These are phyloP conservation scores for Philaethria dido DNA, from an alignment of 2,888 invertebrate genomes.

Conservation along the genomic window DNA sequence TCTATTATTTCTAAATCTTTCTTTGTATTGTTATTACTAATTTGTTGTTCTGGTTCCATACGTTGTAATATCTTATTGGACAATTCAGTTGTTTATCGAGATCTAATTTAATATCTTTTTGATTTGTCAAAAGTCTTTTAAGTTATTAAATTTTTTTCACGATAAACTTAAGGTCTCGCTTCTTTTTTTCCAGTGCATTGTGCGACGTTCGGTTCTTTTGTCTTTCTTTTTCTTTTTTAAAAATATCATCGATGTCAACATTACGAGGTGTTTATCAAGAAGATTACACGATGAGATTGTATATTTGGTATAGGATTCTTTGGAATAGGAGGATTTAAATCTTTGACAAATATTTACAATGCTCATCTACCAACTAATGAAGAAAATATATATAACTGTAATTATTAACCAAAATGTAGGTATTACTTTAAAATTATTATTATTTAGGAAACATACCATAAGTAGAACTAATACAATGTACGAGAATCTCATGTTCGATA, in stretches of 20 bases:
- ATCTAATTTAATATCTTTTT: slow-evolving; percentile 54
- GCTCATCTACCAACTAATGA: slow-evolving; percentile 82
- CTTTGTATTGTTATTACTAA: slow-evolving; percentile 13
- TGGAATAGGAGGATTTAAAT: slow-evolving; percentile 49
- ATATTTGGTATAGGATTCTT: not conserved
- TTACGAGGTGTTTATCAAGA: not conserved
- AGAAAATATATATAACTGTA: slow-evolving; percentile 28
- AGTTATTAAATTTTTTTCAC: slow-evolving; percentile 59
- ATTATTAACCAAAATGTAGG: no score
- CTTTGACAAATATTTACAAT: slow-evolving; percentile 63
- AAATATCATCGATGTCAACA: not conserved
- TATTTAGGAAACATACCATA: slow-evolving; percentile 71
- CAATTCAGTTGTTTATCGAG: slow-evolving; percentile 47
- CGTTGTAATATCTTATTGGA: slow-evolving; percentile 50
- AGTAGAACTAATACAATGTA: slow-evolving; percentile 83
- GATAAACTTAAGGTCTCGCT: slow-evolving; percentile 60
- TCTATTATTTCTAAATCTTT: slow-evolving; percentile 11
- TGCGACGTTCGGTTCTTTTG: slow-evolving; percentile 48
- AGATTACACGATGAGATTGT: not conserved
- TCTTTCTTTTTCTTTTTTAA: slow-evolving; percentile 58
- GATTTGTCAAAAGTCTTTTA: slow-evolving; percentile 60
- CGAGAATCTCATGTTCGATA: slow-evolving; percentile 73
- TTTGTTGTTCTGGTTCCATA: slow-evolving; percentile 34
- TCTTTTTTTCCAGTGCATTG: slow-evolving; percentile 70
- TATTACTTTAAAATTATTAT: not conserved